Evolutionary conservation across 2,888 invertebrate species (phyloP), one percentile per base, ranked within the genome.

Genomic region (Liopterus haemorrhoidalis): DNA sequence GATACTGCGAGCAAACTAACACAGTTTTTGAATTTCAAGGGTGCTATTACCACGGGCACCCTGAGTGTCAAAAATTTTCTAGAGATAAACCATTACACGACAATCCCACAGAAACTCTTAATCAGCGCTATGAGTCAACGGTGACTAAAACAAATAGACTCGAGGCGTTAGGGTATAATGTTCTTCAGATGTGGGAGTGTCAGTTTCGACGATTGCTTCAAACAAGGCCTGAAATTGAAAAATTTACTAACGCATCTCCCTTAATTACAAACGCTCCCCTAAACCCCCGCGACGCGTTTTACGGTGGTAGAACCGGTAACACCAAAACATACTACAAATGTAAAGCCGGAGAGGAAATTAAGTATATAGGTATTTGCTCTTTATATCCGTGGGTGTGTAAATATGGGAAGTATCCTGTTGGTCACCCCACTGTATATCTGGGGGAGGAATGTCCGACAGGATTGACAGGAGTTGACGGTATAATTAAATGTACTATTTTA

Each of bases 331-430:
- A 53, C 39, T 50, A 52, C 38, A 14, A 33, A 16, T 4, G 19
- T 2, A 11, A 21, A 3, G 21, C 9, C 2, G 16, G 20, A 2
- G 19, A 33, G 18, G 5, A 52, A 42, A 55, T 58, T 9, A 36
- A 33, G 4, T 56, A 57, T 35, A 28, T 52, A 1, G 54, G 56
- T 36, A 47, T 57, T 5, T 54, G 57, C 50, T 54, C 51, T 1
- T 27, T 59, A 1, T 59, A 61, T 30, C 58, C 59, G 1, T 58
- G 24, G 24, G 48, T 57, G 8, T 56, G 49, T 41, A 57, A 59
- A 38, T 49, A 52, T 28, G 52, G 53, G 1, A 48, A 47, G 27
- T 56, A 49, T 43, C 54, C 54, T 0, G 28, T 56, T 1, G 56
- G 53, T 0, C 55, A 56, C 31, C 58, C 59, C 1, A 48, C n/a